Evolutionary conservation across 2,888 invertebrate species (phyloP), one percentile per base, ranked within the genome.

Genomic region (Drosophila parthenogenetica): DNA sequence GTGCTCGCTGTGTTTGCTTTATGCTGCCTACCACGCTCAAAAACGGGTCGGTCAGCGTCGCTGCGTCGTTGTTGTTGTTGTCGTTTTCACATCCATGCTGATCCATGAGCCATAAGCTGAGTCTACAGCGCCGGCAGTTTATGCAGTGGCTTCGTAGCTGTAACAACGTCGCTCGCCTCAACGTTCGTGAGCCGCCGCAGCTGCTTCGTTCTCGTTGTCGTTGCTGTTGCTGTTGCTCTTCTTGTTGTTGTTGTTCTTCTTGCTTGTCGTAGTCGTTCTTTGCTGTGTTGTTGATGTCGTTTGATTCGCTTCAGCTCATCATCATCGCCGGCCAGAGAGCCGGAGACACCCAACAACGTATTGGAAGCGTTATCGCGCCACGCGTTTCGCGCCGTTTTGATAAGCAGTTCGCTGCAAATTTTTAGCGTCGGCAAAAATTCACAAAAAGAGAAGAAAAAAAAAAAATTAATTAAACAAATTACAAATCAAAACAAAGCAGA

Each of bases 71-170:
- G 29, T 29, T 8, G 29, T 29, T 29, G 59, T 64, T 35, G 35
- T 35, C 13, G 13, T 35, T 13, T 11, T 64, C 65, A 66, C 71
- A 75, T 64, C 71, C 70, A 75, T 74, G 75, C 76, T 73, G 81
- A 63, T 54, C 69, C 50, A 55, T 65, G 54, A 54, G 39, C 69
- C 73, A 64, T 77, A 58, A 68, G 76, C 62, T 54, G 50, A 58
- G 42, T 55, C 65, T 70, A 61, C 71, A 75, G 84, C 81, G 81
- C 74, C 87, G 82, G 87, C 87, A 85, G 85, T 85, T 81, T 70
- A 80, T 81, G 84, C 74, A 84, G 74, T 85, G 84, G 85, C 85
- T 80, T 85, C 87, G 87, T 75, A 84, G 87, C 84, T 85, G 81
- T 84, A 87, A 85, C 85, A 85, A 85, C 85, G 84, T 85, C 78